phyloP scores from a whole-genome alignment of 2,797 vertebrate species.

The Enteromius paludinosus region DNA sequence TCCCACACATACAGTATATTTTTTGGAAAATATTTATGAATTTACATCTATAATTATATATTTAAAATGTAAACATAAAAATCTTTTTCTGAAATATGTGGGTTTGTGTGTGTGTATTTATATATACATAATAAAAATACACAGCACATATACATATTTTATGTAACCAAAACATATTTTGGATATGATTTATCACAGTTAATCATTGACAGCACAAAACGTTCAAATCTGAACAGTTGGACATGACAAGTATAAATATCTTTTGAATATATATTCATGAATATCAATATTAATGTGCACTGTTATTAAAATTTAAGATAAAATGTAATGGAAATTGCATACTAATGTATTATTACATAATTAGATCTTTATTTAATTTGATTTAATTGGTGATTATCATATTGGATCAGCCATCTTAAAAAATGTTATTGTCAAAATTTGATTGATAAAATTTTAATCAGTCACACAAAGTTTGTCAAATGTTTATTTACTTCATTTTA shows the following conservation, averaged over 20 bases:
- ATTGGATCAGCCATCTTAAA: background rate
- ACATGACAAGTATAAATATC: background rate
- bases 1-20: too few relatives aligned
- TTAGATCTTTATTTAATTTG: background rate
- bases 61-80: too few relatives aligned
- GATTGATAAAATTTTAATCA: background rate
- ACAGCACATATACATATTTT: too few relatives aligned
- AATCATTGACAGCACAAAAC: too few relatives aligned
- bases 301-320: background rate
- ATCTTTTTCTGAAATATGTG: too few relatives aligned
- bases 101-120: too few relatives aligned
- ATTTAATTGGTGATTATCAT: background rate
- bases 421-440: background rate
- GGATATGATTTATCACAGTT: too few relatives aligned
- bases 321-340: background rate
- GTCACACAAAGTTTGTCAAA: background rate
- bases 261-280: background rate
- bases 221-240: background rate
- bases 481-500: background rate
- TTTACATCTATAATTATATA: too few relatives aligned
- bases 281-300: background rate
- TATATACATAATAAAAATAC: too few relatives aligned
- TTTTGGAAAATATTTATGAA: too few relatives aligned
- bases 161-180: too few relatives aligned
- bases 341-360: background rate